Conservation (phyloP, 2,797 vertebrate species). For the Hipposideros larvatus region DNA sequence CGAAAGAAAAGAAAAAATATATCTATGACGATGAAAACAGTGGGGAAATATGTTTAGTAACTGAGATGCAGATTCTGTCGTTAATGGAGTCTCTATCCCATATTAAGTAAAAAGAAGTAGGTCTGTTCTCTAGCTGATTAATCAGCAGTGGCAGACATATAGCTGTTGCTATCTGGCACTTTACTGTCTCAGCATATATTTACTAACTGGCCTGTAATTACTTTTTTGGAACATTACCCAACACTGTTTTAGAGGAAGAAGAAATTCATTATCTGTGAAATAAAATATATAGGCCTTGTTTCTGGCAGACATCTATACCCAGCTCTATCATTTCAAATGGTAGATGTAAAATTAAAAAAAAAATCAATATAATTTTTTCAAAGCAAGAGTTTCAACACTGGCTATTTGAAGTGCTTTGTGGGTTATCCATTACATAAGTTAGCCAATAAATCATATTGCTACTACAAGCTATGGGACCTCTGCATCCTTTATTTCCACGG, state of each 20-base stretch:
- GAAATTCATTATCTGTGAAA: conserved; percentile 75
- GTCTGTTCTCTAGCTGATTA: conserved; percentile 62
- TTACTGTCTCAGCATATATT: conserved; percentile 75
- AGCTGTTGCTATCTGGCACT: conserved; percentile 69
- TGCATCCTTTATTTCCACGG: conserved; percentile 38
- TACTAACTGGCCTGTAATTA: conserved; percentile 82
- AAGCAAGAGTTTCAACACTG: conserved; percentile 56
- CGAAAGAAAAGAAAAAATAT: conserved; percentile 51
- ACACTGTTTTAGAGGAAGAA: conserved; percentile 74
- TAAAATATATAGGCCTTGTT: conserved; percentile 71
- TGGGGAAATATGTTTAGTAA: conserved; percentile 27
- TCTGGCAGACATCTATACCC: conserved; percentile 60
- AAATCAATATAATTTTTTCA: conserved; percentile 53
- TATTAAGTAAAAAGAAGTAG: conserved; percentile 38
- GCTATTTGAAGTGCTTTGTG: conserved; percentile 44
- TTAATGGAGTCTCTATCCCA: conserved; percentile 42
- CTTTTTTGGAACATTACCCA: conserved; percentile 82
- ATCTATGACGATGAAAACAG: not conserved
- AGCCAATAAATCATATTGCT: conserved; percentile 42
- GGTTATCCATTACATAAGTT: not conserved
- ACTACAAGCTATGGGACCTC: conserved; percentile 23
- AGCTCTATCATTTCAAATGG: conserved; percentile 69
- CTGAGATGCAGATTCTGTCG: conserved; percentile 42
- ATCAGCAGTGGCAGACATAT: conserved; percentile 64
- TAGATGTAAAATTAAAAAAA: conserved; percentile 52